Conservation (phyloP, 2,888 invertebrate genomes). For the Leistus spinibarbis region DNA sequence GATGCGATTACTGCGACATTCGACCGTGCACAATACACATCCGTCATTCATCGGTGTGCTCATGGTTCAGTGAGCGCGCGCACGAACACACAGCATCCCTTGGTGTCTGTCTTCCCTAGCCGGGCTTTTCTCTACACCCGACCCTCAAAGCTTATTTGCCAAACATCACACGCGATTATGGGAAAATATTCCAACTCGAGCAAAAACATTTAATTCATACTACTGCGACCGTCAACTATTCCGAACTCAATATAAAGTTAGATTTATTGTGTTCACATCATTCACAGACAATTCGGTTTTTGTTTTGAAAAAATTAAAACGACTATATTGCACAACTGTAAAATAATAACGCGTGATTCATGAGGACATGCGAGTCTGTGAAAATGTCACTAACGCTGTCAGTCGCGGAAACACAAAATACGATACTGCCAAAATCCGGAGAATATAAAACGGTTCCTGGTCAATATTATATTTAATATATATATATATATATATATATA, state of each 20-base stretch:
- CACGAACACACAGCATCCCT: not conserved
- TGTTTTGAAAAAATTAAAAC: not conserved
- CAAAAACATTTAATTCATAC: conserved; percentile 6
- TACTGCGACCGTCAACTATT: not conserved
- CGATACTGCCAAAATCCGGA: not conserved
- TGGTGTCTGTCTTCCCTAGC: not conserved
- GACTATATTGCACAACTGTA: not conserved
- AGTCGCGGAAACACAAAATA: not conserved
- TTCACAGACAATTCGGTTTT: not conserved
- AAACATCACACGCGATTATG: conserved; percentile 5
- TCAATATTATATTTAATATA: not conserved
- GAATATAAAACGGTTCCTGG: not conserved
- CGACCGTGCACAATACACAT: conserved; percentile 5
- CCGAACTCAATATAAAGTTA: not conserved
- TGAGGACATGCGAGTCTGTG: not conserved
- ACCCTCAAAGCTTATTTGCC: conserved; percentile 15
- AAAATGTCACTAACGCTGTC: not conserved
- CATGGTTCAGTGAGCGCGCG: not conserved
- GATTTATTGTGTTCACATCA: not conserved
- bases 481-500: not conserved
- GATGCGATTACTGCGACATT: conserved; percentile 40
- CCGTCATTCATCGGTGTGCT: conserved; percentile 9
- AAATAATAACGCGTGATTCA: conserved; percentile 5
- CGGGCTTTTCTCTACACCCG: not conserved
- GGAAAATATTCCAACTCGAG: conserved; percentile 6